Conservation (phyloP, 2,113 vertebrate species). For the Redunca redunca region DNA sequence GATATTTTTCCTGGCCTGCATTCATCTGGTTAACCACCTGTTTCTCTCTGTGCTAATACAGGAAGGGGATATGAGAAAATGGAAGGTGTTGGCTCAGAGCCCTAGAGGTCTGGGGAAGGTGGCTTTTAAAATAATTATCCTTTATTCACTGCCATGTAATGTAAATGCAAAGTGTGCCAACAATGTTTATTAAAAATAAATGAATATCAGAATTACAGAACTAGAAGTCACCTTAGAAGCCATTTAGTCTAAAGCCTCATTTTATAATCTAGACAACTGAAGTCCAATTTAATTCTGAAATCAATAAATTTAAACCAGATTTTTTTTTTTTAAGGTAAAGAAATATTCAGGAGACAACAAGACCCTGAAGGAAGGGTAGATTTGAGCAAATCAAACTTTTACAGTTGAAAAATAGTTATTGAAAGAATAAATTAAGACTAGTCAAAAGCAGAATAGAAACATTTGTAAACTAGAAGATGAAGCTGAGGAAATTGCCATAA, state of each 20-base stretch:
- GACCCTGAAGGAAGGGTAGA: neutral
- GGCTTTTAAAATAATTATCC: constrained; percentile 23
- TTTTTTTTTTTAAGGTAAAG: neutral
- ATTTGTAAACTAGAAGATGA: neutral
- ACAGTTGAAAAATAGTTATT: neutral
- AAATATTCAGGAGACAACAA: neutral
- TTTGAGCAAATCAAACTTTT: constrained; percentile 10
- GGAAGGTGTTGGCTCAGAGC: neutral
- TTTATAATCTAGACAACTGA: constrained; percentile 17
- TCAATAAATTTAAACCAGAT: neutral
- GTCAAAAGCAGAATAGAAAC: neutral
- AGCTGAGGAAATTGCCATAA: neutral
- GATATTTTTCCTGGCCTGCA: constrained; percentile 34
- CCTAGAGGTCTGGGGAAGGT: neutral
- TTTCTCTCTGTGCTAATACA: constrained; percentile 33
- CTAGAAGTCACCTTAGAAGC: neutral
- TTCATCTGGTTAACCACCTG: constrained; percentile 40
- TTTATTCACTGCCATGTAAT: neutral
- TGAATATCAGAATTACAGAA: neutral
- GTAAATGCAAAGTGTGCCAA: neutral
- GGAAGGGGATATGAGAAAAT: neutral
- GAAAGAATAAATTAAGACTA: neutral
- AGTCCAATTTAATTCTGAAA: neutral
- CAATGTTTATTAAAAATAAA: neutral
- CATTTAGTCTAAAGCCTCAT: neutral